These are phyloP conservation scores for Drosophila emarginata DNA, from an alignment of 2,888 invertebrate species.

Conservation along the genomic window DNA sequence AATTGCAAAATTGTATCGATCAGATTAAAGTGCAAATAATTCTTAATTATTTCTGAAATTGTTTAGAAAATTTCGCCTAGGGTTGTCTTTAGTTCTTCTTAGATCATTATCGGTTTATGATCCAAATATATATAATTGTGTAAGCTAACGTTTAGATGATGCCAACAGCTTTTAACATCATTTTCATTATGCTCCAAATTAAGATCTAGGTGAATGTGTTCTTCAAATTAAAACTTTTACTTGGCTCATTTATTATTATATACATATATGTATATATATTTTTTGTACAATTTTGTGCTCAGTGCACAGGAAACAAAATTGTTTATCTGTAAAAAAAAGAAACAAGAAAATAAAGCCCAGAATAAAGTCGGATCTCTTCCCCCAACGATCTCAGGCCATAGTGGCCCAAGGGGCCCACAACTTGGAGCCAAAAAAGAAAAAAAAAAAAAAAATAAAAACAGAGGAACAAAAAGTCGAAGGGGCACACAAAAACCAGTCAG, in stretches of 20 bases:
- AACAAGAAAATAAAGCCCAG: slow-evolving; percentile 44
- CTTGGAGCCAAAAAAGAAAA: slow-evolving; percentile 38
- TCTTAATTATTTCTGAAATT: too few species aligned
- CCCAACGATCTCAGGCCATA: slow-evolving; percentile 21
- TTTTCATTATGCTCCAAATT: too few species aligned
- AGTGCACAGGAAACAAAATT: slow-evolving; percentile 45
- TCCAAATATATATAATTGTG: too few species aligned
- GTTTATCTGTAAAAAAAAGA: background rate
- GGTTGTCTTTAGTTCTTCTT: too few species aligned
- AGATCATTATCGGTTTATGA: too few species aligned
- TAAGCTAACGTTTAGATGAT: too few species aligned
- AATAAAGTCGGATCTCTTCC: slow-evolving; percentile 31
- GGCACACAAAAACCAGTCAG: slow-evolving; percentile 59
- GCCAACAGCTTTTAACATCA: too few species aligned
- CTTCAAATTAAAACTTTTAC: background rate
- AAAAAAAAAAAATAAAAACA: background rate
- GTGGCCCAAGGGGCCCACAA: slow-evolving; percentile 20
- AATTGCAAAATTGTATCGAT: too few species aligned
- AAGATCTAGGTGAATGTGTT: too few species aligned
- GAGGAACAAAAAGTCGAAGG: slow-evolving; percentile 32
- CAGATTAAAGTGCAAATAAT: too few species aligned
- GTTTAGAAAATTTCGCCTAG: too few species aligned
- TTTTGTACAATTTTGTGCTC: slow-evolving; percentile 6
- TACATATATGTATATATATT: too few species aligned
- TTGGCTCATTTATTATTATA: background rate